Percentiles rank a stretch among this genome's conserved stretches.
phyloP scores from a whole-genome alignment of 2,113 vertebrate species.

The Ailuropoda melanoleuca region DNA sequence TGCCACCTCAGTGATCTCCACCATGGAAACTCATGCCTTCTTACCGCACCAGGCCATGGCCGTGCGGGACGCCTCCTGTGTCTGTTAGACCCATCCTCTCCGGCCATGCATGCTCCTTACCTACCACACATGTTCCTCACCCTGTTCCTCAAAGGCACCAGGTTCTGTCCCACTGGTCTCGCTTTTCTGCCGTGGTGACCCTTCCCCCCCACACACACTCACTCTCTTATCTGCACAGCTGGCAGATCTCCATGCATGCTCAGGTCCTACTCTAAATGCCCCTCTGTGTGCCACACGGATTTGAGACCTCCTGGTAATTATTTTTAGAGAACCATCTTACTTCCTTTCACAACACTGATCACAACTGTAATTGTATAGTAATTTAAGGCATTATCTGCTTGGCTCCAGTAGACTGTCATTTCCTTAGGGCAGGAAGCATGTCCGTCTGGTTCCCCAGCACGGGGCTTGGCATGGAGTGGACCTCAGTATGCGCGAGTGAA shows the following conservation, averaged over 20 bases:
- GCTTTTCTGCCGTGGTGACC: accelerated
- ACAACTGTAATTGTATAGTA: slow-evolving; percentile 37
- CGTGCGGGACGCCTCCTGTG: background rate
- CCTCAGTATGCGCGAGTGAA: accelerated
- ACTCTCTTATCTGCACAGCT: background rate
- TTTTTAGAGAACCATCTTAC: slow-evolving; percentile 38
- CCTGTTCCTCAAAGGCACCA: background rate
- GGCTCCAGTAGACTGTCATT: background rate
- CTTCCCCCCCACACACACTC: background rate
- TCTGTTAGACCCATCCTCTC: background rate
- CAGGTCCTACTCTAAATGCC: background rate
- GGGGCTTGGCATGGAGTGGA: background rate
- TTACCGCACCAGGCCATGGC: background rate
- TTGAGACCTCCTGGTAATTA: background rate
- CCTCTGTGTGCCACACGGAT: background rate
- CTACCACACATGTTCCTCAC: background rate
- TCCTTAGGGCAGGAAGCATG: background rate
- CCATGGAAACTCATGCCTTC: accelerated
- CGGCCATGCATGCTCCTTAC: accelerated
- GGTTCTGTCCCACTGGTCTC: background rate
- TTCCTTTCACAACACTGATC: slow-evolving; percentile 34
- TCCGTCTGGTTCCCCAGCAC: background rate
- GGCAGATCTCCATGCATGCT: background rate
- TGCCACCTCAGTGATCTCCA: background rate
- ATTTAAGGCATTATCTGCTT: slow-evolving; percentile 40